Evolutionary conservation across 2,113 vertebrate species (phyloP).

Genomic region (Oryzias celebensis): DNA sequence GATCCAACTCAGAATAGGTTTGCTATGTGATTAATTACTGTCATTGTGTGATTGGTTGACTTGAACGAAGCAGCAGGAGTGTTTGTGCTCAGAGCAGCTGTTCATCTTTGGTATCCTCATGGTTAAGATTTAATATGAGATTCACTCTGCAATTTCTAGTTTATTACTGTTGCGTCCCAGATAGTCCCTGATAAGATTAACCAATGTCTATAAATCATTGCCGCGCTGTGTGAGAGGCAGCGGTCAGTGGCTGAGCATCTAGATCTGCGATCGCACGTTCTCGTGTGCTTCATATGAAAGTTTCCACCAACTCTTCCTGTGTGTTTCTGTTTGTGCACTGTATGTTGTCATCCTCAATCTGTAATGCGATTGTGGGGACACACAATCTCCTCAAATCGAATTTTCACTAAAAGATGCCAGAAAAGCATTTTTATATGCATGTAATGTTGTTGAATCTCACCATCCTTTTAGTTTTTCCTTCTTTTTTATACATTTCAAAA

Average conservation of each 20-base stretch:
- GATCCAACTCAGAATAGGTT: no score
- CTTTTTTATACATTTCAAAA: conserved; percentile 59
- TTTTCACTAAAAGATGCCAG: conserved; percentile 61
- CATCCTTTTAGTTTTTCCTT: conserved; percentile 64
- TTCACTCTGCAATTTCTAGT: conserved; percentile 72
- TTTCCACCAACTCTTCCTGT: not conserved
- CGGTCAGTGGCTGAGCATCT: conserved; percentile 44
- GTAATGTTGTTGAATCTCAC: conserved; percentile 63
- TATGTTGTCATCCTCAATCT: conserved; percentile 36
- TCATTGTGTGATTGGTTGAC: conserved; percentile 42
- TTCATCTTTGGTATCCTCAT: conserved; percentile 49
- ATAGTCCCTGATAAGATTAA: conserved; percentile 76
- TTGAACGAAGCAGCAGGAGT: conserved; percentile 11
- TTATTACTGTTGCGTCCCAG: conserved; percentile 74
- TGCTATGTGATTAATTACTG: conserved; percentile 61
- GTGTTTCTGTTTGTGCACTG: not conserved
- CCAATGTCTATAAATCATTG: conserved; percentile 67
- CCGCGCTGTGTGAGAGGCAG: conserved; percentile 31
- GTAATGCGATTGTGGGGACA: conserved; percentile 31
- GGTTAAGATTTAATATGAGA: conserved; percentile 68
- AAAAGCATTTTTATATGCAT: conserved; percentile 1
- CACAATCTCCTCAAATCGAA: conserved; percentile 37
- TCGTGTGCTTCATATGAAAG: no score
- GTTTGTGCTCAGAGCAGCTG: conserved; percentile 20
- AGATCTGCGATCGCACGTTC: conserved; percentile 18